Conservation (phyloP, 2,888 invertebrate genomes). For the Andricus quercusramuli region DNA sequence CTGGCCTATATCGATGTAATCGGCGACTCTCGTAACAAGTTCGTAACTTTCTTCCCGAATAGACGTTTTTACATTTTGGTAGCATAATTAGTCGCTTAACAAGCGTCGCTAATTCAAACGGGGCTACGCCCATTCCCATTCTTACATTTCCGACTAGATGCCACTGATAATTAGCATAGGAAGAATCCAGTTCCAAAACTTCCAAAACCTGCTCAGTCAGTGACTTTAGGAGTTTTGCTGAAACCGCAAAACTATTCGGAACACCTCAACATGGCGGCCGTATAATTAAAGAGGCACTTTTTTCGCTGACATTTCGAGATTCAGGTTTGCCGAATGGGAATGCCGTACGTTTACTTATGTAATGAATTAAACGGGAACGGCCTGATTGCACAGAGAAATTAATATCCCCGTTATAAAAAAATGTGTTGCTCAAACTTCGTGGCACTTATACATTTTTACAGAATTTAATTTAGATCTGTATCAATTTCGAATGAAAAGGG, state of each 20-base stretch:
- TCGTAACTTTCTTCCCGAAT: conserved; percentile 10
- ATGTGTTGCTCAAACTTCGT: neutral
- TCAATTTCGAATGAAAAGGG: neutral
- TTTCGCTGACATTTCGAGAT: conserved; percentile 9
- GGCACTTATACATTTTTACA: neutral
- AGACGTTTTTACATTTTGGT: conserved; percentile 13
- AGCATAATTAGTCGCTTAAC: neutral
- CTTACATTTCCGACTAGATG: conserved; percentile 12
- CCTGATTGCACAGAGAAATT: conserved; percentile 2
- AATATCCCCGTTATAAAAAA: neutral
- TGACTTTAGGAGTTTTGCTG: neutral
- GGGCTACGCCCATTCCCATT: neutral
- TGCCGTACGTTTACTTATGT: neutral
- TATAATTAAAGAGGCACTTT: conserved; percentile 18
- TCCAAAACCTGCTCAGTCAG: neutral
- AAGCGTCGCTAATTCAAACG: neutral
- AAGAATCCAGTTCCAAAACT: conserved; percentile 25
- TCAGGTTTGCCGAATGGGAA: conserved; percentile 14
- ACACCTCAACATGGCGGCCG: conserved; percentile 7
- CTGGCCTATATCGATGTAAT: conserved; percentile 21
- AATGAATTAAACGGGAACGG: neutral
- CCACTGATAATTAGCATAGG: conserved; percentile 17
- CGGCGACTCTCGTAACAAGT: neutral
- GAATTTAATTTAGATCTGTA: neutral
- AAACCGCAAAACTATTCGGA: conserved; percentile 23